Evolutionary conservation across 2,113 vertebrate species (phyloP).

Genomic region (Labrus mixtus): DNA sequence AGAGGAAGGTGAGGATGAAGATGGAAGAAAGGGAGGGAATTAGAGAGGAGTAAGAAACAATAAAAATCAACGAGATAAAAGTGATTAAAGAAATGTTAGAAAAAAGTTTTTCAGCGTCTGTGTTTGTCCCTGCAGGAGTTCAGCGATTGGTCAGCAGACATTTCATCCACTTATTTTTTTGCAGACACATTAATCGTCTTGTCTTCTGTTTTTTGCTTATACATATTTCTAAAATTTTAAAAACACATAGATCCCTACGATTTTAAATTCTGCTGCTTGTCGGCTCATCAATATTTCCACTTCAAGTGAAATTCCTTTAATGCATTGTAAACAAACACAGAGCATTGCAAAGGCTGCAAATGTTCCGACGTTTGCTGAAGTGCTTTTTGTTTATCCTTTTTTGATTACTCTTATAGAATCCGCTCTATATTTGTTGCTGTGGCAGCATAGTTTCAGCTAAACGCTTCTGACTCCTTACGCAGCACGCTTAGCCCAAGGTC

Average conservation of each 20-base stretch:
- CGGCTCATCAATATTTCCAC: constrained; percentile 1
- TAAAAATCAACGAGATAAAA: background rate
- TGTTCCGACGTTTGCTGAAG: constrained; percentile 7
- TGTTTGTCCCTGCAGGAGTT: constrained; percentile 48
- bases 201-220: background rate
- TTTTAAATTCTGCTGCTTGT: background rate
- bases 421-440: background rate
- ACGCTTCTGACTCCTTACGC: constrained; percentile 5
- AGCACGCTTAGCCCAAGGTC: constrained; percentile 26
- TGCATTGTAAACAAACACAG: background rate
- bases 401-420: background rate
- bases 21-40: background rate
- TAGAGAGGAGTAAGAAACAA: background rate
- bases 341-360: background rate
- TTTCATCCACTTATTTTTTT: too few relatives aligned
- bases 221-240: background rate
- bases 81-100: background rate
- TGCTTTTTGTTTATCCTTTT: constrained; percentile 20
- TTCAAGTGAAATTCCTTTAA: background rate
- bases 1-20: background rate
- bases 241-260: background rate
- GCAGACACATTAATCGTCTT: background rate
- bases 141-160: constrained; percentile 23
- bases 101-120: constrained; percentile 2
- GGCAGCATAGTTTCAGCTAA: constrained; percentile 5